Conservation (phyloP, 2,888 invertebrate species). For the Spicauda simplicius region DNA sequence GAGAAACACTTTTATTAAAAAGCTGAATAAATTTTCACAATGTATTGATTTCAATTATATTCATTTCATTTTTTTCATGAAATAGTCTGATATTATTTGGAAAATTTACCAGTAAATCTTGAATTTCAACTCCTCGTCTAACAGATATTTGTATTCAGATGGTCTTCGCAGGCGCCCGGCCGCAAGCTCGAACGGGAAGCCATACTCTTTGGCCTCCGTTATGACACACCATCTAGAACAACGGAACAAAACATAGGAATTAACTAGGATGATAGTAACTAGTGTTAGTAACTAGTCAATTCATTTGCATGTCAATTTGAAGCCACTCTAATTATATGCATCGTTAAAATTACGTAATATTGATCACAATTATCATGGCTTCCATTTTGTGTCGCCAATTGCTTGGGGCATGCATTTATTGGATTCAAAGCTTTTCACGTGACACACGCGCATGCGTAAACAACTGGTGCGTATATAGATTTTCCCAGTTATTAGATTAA, state of each 20-base stretch:
- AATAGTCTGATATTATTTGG: too few relatives aligned
- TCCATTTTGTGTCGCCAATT: background rate
- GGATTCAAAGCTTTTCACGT: background rate
- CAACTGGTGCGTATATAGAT: background rate
- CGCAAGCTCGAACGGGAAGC: slow-evolving; percentile 18
- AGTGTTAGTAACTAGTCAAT: too few relatives aligned
- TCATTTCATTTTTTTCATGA: too few relatives aligned
- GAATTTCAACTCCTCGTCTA: background rate
- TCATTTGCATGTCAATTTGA: too few relatives aligned
- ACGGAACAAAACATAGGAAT: too few relatives aligned
- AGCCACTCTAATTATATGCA: too few relatives aligned
- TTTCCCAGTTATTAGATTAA: too few relatives aligned
- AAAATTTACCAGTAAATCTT: background rate
- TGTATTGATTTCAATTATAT: too few relatives aligned
- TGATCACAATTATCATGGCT: background rate
- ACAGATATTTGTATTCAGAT: slow-evolving; percentile 9
- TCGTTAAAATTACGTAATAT: too few relatives aligned
- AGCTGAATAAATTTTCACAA: too few relatives aligned
- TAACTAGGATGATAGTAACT: too few relatives aligned
- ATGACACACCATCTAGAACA: background rate
- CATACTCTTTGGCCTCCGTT: background rate
- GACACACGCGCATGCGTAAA: background rate
- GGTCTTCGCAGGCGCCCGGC: slow-evolving; percentile 17
- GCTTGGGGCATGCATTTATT: background rate
- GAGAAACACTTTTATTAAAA: background rate